Conservation (phyloP, 2,888 invertebrate species). For the Notodonta ziczac region DNA sequence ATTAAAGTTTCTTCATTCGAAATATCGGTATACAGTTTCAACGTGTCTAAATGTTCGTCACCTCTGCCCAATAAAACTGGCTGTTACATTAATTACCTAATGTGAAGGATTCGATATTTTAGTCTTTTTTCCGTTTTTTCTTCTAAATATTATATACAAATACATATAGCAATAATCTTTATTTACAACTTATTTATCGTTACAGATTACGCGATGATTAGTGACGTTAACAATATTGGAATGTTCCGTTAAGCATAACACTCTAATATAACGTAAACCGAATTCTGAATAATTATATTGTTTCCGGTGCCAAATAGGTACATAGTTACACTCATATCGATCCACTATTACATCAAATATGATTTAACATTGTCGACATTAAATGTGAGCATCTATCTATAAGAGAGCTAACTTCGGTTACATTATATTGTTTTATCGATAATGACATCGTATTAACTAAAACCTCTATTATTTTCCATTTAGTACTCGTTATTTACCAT, state of each 20-base stretch:
- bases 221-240: conserved; percentile 32
- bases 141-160: conserved; percentile 67
- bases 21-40: conserved; percentile 15
- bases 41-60: conserved; percentile 32
- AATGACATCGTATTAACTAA: conserved; percentile 26
- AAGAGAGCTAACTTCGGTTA: neutral
- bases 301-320: conserved; percentile 25
- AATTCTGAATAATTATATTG: conserved; percentile 17
- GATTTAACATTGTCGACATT: neutral
- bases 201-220: conserved; percentile 31
- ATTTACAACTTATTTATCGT: conserved; percentile 39
- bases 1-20: conserved; percentile 10
- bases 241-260: conserved; percentile 34
- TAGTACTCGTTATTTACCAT: conserved; percentile 16
- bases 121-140: conserved; percentile 68
- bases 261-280: conserved; percentile 30
- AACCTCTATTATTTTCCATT: conserved; percentile 14
- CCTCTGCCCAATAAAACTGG: conserved; percentile 48
- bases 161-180: conserved; percentile 54
- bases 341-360: conserved; percentile 12
- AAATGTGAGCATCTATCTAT: neutral
- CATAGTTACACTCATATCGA: conserved; percentile 32
- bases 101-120: conserved; percentile 45
- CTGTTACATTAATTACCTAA: conserved; percentile 30
- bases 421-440: neutral